Evolutionary conservation across 2,113 vertebrate genomes (phyloP), one percentile per base, ranked within the genome.

Genomic region (Grammomys dolichurus): DNA sequence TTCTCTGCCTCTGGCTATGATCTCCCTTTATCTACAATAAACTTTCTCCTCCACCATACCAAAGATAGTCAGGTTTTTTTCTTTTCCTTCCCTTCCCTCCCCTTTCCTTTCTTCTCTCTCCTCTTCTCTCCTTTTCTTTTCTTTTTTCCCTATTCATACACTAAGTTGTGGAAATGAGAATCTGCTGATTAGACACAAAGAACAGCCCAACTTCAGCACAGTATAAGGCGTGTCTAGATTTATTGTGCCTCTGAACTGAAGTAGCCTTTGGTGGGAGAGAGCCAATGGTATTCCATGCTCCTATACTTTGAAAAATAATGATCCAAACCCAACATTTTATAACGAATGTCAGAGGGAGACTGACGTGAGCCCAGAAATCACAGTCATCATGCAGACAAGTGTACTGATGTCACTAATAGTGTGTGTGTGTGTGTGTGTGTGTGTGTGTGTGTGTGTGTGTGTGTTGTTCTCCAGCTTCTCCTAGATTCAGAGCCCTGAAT

Each of bases 231-330:
- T 65, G 78, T 86, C 73, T 24, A 0, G 86, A 60, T 31, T 81
- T 40, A 26, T 8, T 7, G 0, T 56, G 24, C 65, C 91, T 91
- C 78, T 20, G 19, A 88, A 67, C 67, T n/a, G 43, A 36, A 87
- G 75, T 20, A 48, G 33, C 20, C 36, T 81, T 87, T 43, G 43
- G 31, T 60, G 46, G 84, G n/a, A 69, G 63, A 24, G 0, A 36
- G 51, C 40, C 40, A 31, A 67, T 48, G 11, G 2, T 43, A 19
- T 88, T 43, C 36, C 60, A 82, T 78, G 36, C 51, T 51, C 26
- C 58, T 94, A 7, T 33, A 17, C 69, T 88, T 92, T 77, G 72
- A 90, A 85, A 65, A 85, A 56, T 78, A 78, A 93, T 78, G 80
- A 43, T n/a, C 75, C 76, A 19, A 36, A 56, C 22, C 26, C 36